A percentile compares a stretch with the other conserved stretches of the same genome.
These are phyloP conservation scores for Lepidostoma basale DNA, from an alignment of 1,140 invertebrate genomes.

Conservation along the genomic window DNA sequence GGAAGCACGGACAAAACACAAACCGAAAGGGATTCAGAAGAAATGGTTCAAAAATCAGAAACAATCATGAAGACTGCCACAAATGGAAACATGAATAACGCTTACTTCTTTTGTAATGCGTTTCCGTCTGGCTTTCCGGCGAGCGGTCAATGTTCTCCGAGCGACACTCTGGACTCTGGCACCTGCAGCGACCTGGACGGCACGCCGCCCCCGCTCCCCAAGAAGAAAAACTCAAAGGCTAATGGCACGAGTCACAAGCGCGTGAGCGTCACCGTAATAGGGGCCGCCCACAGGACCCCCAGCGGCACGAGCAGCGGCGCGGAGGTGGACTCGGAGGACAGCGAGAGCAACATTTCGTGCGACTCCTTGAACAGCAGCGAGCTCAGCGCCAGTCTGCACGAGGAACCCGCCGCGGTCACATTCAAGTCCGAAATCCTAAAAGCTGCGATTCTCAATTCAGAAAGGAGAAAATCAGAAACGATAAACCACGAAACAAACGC, in stretches of 20 bases:
- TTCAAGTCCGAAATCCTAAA: conserved; percentile 39
- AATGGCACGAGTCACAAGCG: conserved; percentile 53
- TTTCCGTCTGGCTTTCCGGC: conserved; percentile 65
- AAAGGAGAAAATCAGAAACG: not conserved
- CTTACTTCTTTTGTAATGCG: conserved; percentile 64
- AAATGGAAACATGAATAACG: conserved; percentile 46
- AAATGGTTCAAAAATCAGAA: conserved; percentile 47
- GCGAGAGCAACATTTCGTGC: conserved; percentile 73
- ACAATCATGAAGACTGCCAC: conserved; percentile 44
- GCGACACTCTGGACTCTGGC: conserved; percentile 79
- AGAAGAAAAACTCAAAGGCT: conserved; percentile 65
- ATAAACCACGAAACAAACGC: not conserved
- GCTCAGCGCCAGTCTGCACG: conserved; percentile 56
- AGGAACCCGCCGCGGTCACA: conserved; percentile 41
- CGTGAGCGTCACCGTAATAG: conserved; percentile 55
- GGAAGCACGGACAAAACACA: conserved; percentile 40
- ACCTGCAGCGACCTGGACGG: conserved; percentile 82
- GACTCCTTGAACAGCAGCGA: conserved; percentile 74
- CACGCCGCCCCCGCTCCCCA: conserved; percentile 72
- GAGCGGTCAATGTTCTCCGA: conserved; percentile 78
- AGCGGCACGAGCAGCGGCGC: conserved; percentile 64
- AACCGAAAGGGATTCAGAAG: conserved; percentile 46
- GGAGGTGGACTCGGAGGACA: conserved; percentile 69
- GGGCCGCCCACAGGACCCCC: conserved; percentile 58
- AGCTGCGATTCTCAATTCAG: conserved; percentile 9